These are phyloP conservation scores for Formica exsecta DNA, from an alignment of 1,140 invertebrate species.

Conservation along the genomic window DNA sequence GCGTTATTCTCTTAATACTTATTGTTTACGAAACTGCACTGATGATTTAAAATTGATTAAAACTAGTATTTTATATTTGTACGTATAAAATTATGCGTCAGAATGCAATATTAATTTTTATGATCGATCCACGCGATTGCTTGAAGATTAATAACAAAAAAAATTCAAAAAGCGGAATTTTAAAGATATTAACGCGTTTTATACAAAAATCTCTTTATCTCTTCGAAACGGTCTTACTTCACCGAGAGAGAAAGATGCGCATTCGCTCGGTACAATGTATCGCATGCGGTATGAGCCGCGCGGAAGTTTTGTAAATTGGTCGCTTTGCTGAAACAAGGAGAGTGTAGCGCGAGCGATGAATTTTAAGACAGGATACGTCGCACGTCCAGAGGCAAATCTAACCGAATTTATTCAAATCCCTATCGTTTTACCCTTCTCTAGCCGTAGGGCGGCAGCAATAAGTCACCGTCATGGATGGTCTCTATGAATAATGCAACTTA, in stretches of 20 bases:
- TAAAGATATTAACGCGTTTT: neutral
- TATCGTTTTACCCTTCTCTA: conserved; percentile 69
- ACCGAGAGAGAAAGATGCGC: neutral
- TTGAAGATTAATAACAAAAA: neutral
- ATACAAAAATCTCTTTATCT: neutral
- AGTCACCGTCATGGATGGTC: conserved; percentile 70
- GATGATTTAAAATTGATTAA: too few relatives aligned
- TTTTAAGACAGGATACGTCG: conserved; percentile 67
- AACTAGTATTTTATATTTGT: neutral
- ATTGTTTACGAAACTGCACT: neutral
- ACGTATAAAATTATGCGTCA: neutral
- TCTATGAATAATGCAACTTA: conserved; percentile 77
- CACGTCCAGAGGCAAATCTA: conserved; percentile 58
- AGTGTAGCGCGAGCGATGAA: conserved; percentile 61
- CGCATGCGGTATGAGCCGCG: conserved; percentile 30
- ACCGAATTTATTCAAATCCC: conserved; percentile 80
- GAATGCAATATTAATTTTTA: neutral
- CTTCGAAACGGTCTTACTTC: neutral
- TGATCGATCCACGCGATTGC: too few relatives aligned
- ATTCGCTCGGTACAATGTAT: neutral
- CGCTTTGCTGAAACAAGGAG: conserved; percentile 22
- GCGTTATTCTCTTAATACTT: neutral
- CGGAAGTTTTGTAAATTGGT: conserved; percentile 54
- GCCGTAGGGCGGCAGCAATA: conserved; percentile 68
- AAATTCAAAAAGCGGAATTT: neutral